Base-by-base conservation (phyloP, 2,888 invertebrate genomes). In the Therioaphis trifolii region DNA sequence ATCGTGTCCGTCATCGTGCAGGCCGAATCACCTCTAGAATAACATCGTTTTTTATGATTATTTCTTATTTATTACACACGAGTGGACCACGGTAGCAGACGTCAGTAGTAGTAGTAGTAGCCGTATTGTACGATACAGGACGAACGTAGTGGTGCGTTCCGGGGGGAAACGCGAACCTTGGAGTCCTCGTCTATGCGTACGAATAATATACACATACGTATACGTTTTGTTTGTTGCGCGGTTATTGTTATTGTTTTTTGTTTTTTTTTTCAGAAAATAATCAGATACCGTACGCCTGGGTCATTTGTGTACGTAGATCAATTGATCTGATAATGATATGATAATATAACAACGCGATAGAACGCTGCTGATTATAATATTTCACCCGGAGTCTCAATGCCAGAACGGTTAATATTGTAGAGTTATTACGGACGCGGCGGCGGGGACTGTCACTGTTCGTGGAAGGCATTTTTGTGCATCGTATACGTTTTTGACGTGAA, bases 1-100 rank as follows among this genome's bases (percentile, higher is more conserved):
- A 58, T n/a, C n/a, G n/a, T 55, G 55, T 43, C 11, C 71, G 27
- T 61, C 80, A 80, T 80, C 43, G 69, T 58, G n/a, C n/a, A n/a
- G 52, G 27, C 71, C 27, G 21, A 21, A 71, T 58, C 12, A 21
- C 29, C 55, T 80, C 71, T 80, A 71, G 71, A 71, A 80, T 21
- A 9, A 12, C 27, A 9, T 27, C 14, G 27, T 12, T 14, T 18
- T 4, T n/a, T n/a, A n/a, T n/a, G n/a, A n/a, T n/a, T n/a, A n/a
- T n/a, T n/a, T n/a, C n/a, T 49, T 49, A 15, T 49, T 49, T 18
- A 49, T 18, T 5, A 18, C n/a, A 21, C n/a, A n/a, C n/a, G n/a
- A n/a, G n/a, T n/a, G n/a, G n/a, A n/a, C n/a, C 0, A 55, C n/a
- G 21, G 5, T 55, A 3, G 21, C 2, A 18, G 4, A 15, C 4